Conservation (phyloP, 1,140 invertebrate genomes). For the Zaprionus africanus region DNA sequence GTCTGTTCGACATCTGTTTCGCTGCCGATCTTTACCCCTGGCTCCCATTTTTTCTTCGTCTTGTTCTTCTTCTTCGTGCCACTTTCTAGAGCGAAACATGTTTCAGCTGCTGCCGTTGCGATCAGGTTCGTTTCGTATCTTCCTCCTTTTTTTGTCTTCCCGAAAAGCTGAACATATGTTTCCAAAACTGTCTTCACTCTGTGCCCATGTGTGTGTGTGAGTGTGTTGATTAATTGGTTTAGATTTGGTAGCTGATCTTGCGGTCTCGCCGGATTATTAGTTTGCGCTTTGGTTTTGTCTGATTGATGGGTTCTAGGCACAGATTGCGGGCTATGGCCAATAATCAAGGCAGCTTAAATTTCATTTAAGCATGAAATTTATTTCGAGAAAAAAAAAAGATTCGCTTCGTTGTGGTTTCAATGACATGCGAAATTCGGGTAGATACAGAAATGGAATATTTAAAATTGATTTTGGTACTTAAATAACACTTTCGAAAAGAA, state of each 20-base stretch:
- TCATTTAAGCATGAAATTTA: constrained; percentile 12
- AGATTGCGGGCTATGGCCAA: constrained; percentile 21
- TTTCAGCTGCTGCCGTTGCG: constrained; percentile 68
- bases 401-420: not conserved
- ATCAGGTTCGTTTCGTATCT: constrained; percentile 62
- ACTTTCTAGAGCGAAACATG: constrained; percentile 76
- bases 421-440: not conserved
- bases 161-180: constrained; percentile 66
- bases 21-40: constrained; percentile 49
- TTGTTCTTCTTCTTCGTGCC: constrained; percentile 46
- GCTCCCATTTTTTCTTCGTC: constrained; percentile 19
- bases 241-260: constrained; percentile 61
- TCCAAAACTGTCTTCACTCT: constrained; percentile 29
- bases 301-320: constrained; percentile 38
- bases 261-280: constrained; percentile 37
- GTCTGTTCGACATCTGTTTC: constrained; percentile 79
- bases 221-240: constrained; percentile 76
- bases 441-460: not conserved
- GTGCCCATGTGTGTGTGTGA: constrained; percentile 13
- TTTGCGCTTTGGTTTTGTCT: constrained; percentile 19
- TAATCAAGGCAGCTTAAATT: constrained; percentile 6
- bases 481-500: not conserved
- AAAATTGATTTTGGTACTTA: not conserved
- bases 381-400: not conserved
- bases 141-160: constrained; percentile 38